Base-by-base conservation (phyloP, 2,888 invertebrate species). In the Lumbricus terrestris region DNA sequence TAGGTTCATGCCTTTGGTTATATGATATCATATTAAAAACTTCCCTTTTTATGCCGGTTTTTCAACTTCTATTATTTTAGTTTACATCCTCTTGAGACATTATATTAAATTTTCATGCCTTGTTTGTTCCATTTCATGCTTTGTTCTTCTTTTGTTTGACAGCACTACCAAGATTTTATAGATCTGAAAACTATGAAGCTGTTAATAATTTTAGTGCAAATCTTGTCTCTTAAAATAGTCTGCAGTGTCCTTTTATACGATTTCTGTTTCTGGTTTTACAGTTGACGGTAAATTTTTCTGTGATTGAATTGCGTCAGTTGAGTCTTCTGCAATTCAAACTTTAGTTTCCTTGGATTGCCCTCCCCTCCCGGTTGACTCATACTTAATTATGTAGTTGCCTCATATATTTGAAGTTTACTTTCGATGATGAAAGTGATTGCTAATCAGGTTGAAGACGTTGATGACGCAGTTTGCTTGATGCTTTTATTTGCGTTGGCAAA, bases 391-490 rank as follows among this genome's bases (percentile, higher is more conserved):
- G 40, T 69, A 69, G 29, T 69, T 69, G 11, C 69, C 69, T 69
- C 69, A 29, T 69, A n/a, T n/a, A n/a, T 69, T 3, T n/a, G n/a
- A 69, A 1, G n/a, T 69, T 69, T n/a, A n/a, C 69, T 69, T 69
- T n/a, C 69, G n/a, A n/a, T 69, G 69, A n/a, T 69, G n/a, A 29
- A 29, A 69, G 69, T n/a, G 29, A 69, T 0, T 16, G 13, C n/a
- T n/a, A n/a, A 69, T 69, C 69, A 69, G 69, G 69, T 69, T 69
- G 29, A 69, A 69, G 2, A 69, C 29, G 69, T 69, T 69, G 47
- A n/a, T 69, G 69, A 69, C 69, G n/a, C 29, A n/a, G 29, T 85
- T 85, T 85, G 85, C 85, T 85, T 85, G 85, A 69, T 85, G 85
- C 34, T 85, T 83, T 34, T 85, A 85, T 35, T 34, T 85, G 23